Evolutionary conservation across 2,797 vertebrate species (phyloP).

Genomic region (Muraenolepis orangiensis): DNA sequence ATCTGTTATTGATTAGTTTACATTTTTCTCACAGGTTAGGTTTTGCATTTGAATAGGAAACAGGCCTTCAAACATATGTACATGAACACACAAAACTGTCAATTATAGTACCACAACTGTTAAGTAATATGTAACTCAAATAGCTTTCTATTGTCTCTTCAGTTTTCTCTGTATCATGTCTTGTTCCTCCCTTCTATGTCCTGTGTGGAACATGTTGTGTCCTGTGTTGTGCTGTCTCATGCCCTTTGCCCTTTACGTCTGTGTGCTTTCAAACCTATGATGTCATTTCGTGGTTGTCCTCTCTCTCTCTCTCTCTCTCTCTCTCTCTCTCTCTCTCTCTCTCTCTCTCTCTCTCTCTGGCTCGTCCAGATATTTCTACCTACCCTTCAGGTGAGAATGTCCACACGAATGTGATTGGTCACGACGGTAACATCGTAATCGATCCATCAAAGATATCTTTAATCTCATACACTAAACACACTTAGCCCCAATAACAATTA

Average conservation of each 20-base stretch:
- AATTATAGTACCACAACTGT: not conserved
- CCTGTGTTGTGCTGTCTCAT: conserved; percentile 16
- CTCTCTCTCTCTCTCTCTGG: conserved; percentile 10
- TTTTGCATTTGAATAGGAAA: not conserved
- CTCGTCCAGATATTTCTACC: conserved; percentile 60
- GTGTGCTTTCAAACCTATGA: conserved; percentile 32
- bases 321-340: too few species aligned
- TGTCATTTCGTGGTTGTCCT: conserved; percentile 50
- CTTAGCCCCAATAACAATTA: too few species aligned
- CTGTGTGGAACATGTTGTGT: conserved; percentile 26
- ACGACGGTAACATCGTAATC: conserved; percentile 8
- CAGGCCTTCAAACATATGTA: not conserved
- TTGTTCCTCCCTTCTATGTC: conserved; percentile 16
- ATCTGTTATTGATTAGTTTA: not conserved
- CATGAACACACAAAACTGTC: not conserved
- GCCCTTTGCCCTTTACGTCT: conserved; percentile 7
- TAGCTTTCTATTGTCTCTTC: not conserved
- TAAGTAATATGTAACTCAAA: not conserved
- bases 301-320: conserved; percentile 19
- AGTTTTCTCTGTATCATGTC: not conserved
- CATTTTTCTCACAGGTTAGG: not conserved
- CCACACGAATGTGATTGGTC: not conserved
- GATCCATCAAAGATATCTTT: conserved; percentile 7
- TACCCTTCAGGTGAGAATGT: conserved; percentile 70
- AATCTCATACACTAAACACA: not conserved